Percentiles rank a stretch among this genome's conserved stretches.
phyloP scores from a whole-genome alignment of 2,797 vertebrate species.

The Nannoperca obscura region DNA sequence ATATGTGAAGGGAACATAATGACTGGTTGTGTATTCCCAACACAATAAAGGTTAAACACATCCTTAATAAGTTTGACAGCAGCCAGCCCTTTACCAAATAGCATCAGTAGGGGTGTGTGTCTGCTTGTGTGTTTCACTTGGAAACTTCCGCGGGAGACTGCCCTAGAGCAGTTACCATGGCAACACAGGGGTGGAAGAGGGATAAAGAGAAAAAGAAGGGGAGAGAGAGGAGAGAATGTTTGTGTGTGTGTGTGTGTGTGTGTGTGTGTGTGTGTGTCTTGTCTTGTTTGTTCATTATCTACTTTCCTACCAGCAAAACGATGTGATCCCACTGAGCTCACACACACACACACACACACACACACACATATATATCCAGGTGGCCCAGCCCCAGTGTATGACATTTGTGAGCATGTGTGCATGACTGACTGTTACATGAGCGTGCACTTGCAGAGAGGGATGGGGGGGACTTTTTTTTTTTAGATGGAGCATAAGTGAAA shows the following conservation, averaged over 20 bases:
- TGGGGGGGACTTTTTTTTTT: conserved; percentile 40
- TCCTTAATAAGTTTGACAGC: conserved; percentile 73
- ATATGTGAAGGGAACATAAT: conserved; percentile 40
- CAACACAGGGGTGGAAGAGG: conserved; percentile 69
- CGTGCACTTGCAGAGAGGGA: conserved; percentile 40
- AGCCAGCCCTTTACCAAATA: conserved; percentile 65
- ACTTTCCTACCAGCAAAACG: conserved; percentile 69
- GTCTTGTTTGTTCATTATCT: conserved; percentile 76
- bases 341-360: conserved; percentile 4
- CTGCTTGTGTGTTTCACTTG: conserved; percentile 58
- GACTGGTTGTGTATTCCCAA: conserved; percentile 59
- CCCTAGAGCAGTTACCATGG: conserved; percentile 78
- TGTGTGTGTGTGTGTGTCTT: conserved; percentile 38
- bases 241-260: conserved; percentile 40
- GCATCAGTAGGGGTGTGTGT: conserved; percentile 44
- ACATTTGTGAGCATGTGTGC: conserved; percentile 52
- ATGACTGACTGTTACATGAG: conserved; percentile 49
- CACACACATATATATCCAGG: conserved; percentile 33
- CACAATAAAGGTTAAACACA: conserved; percentile 69
- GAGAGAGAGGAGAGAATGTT: conserved; percentile 44
- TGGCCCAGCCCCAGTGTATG: conserved; percentile 44
- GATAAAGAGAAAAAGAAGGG: conserved; percentile 54
- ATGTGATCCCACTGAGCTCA: conserved; percentile 66
- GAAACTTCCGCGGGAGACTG: conserved; percentile 76
- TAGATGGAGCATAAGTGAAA: conserved; percentile 48